phyloP scores from a whole-genome alignment of 2,888 invertebrate genomes.

The Coleophora flavipennella region DNA sequence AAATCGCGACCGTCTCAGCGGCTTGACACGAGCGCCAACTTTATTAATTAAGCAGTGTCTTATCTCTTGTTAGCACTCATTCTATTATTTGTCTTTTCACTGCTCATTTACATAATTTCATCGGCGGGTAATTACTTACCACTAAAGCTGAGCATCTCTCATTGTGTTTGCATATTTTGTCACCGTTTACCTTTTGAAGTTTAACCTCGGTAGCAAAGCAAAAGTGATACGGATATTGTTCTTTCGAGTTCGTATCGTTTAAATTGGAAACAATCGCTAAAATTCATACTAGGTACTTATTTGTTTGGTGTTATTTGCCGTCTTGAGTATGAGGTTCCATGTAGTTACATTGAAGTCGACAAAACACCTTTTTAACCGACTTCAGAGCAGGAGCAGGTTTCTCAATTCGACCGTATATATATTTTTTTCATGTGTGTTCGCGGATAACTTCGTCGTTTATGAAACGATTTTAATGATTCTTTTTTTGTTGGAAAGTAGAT shows the following conservation, averaged over 20 bases:
- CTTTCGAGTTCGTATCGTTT: slow-evolving; percentile 7
- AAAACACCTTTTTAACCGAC: slow-evolving; percentile 8
- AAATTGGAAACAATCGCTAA: neutral
- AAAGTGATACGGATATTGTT: slow-evolving; percentile 25
- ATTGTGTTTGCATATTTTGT: slow-evolving; percentile 65
- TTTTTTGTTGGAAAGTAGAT: too few species aligned
- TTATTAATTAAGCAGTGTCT: slow-evolving; percentile 73
- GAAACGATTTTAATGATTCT: too few species aligned
- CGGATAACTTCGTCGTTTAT: too few species aligned
- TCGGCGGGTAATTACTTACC: slow-evolving; percentile 66
- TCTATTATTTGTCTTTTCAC: slow-evolving; percentile 73
- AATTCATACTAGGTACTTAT: too few species aligned
- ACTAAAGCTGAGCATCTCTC: slow-evolving; percentile 57
- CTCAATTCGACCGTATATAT: too few species aligned
- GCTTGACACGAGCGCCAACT: slow-evolving; percentile 65
- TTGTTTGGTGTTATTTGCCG: too few species aligned
- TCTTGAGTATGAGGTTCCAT: too few species aligned
- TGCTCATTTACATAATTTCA: slow-evolving; percentile 73
- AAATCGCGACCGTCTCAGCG: slow-evolving; percentile 51
- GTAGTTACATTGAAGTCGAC: too few species aligned
- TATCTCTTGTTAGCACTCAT: slow-evolving; percentile 74
- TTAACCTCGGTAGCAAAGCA: slow-evolving; percentile 32
- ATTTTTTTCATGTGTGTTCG: too few species aligned
- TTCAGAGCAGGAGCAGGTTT: too few species aligned
- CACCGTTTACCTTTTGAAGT: slow-evolving; percentile 51